A percentile compares a stretch with the other conserved stretches of the same genome.
phyloP scores from a whole-genome alignment of 2,888 invertebrate species.

The Abrostola tripartita region DNA sequence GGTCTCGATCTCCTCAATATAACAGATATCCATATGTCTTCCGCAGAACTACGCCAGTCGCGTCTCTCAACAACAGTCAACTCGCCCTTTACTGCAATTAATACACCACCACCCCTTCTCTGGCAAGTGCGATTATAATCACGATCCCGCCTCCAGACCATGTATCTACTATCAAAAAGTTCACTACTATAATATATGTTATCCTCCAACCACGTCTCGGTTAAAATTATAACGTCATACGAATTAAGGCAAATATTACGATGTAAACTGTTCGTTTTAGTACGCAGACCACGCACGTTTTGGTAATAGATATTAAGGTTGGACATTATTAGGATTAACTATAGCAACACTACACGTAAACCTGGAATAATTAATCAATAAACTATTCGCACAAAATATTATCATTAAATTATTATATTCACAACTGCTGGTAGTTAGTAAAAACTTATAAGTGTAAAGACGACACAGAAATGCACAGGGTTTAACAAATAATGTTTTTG shows the following conservation, averaged over 20 bases:
- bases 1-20: neutral
- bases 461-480: neutral
- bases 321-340: neutral
- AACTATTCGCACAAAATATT: too few relatives aligned
- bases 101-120: neutral
- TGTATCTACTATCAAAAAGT: neutral
- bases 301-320: too few relatives aligned
- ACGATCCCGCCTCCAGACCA: constrained; percentile 1
- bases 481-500: too few relatives aligned
- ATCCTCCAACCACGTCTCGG: neutral
- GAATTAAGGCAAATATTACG: neutral
- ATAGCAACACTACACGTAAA: neutral
- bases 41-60: neutral
- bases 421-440: neutral
- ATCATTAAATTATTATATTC: too few relatives aligned
- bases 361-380: too few relatives aligned
- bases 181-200: neutral
- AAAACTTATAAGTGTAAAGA: neutral
- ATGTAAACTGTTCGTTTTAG: neutral
- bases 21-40: constrained; percentile 5
- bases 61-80: neutral
- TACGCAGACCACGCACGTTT: too few relatives aligned
- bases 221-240: neutral
- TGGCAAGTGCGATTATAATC: neutral
- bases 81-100: neutral